Evolutionary conservation across 2,797 vertebrate species (phyloP).

Genomic region (Acanthornis magna): DNA sequence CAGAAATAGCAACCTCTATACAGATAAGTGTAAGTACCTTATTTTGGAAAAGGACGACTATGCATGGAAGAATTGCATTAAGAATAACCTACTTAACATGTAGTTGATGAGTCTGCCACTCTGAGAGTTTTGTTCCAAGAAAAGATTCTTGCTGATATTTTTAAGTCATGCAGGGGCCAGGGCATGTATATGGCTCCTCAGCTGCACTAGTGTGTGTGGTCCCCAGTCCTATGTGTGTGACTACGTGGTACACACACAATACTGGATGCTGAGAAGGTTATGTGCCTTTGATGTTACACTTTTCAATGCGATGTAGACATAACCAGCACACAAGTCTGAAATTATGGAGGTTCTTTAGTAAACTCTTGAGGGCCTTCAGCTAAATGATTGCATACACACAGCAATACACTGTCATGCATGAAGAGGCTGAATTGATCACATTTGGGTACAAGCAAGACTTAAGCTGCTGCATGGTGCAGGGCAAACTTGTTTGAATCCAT

Average conservation of each 20-base stretch:
- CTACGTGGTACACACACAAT: background rate
- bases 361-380: background rate
- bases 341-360: background rate
- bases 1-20: background rate
- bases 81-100: background rate
- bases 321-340: background rate
- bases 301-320: fast-evolving
- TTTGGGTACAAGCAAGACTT: background rate
- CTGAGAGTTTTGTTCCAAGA: background rate
- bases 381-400: background rate
- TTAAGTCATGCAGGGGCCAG: background rate
- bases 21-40: background rate
- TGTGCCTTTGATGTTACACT: background rate
- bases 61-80: background rate
- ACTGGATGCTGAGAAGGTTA: background rate
- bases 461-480: background rate
- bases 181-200: background rate
- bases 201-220: too few relatives aligned
- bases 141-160: background rate
- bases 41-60: background rate
- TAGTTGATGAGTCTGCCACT: background rate
- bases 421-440: background rate
- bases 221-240: background rate
- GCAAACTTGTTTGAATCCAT: background rate
- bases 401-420: background rate